These are phyloP conservation scores for Macheiramphus alcinus DNA, from an alignment of 2,113 vertebrate genomes.

Conservation along the genomic window DNA sequence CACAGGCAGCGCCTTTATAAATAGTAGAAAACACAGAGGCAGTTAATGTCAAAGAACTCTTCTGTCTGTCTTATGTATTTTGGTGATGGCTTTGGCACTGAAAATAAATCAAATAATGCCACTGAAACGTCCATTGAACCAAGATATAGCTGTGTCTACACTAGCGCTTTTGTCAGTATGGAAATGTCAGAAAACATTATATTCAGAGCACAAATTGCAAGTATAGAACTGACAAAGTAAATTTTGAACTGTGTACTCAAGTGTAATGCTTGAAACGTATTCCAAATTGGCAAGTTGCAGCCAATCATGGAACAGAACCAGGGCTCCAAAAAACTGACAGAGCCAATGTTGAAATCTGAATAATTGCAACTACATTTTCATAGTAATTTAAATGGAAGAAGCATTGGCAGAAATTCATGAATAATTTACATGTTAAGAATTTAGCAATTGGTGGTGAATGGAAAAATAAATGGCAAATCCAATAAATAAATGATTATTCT, in stretches of 20 bases:
- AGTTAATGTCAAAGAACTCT: neutral
- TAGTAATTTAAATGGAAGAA: conserved; percentile 51
- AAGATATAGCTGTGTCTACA: conserved; percentile 18
- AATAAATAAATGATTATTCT: conserved; percentile 59
- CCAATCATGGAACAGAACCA: conserved; percentile 43
- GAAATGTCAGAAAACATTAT: conserved; percentile 58
- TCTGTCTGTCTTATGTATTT: neutral
- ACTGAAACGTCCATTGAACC: neutral
- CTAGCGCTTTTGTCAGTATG: conserved; percentile 39
- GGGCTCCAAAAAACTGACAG: conserved; percentile 25
- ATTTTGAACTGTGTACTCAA: conserved; percentile 54
- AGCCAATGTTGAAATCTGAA: conserved; percentile 58
- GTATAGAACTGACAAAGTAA: conserved; percentile 50
- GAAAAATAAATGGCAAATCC: conserved; percentile 57
- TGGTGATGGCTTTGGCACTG: neutral
- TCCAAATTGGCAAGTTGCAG: conserved; percentile 47
- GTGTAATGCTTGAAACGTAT: conserved; percentile 35
- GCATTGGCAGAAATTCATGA: conserved; percentile 61
- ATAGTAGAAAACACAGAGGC: neutral
- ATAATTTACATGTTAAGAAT: conserved; percentile 58
- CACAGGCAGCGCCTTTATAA: neutral
- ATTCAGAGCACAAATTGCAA: conserved; percentile 45
- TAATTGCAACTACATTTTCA: conserved; percentile 50
- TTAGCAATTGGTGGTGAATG: conserved; percentile 47
- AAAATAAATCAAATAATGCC: conserved; percentile 20